Percentiles rank a stretch among this genome's conserved stretches.
Conservation (phyloP, 2,797 vertebrate genomes). For the Pangasius macronema region DNA sequence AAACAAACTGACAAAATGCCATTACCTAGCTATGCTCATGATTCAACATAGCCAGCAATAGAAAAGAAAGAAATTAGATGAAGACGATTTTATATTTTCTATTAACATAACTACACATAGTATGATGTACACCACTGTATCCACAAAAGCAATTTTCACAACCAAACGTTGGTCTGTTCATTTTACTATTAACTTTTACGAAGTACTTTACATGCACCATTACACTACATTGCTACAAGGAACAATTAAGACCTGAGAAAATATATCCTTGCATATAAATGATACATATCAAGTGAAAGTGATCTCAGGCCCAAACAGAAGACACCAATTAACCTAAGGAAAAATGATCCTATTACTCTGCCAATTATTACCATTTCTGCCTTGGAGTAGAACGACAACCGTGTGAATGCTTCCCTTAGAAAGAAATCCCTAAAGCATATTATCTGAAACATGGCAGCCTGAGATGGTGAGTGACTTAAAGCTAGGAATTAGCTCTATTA, state of each 20-base stretch:
- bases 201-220: conserved; percentile 4
- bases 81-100: neutral
- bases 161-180: neutral
- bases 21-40: neutral
- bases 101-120: neutral
- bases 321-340: neutral
- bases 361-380: neutral
- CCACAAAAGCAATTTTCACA: neutral
- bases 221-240: neutral
- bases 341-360: neutral
- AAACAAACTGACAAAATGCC: neutral
- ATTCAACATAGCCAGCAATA: neutral
- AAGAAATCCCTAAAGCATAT: neutral
- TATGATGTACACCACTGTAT: neutral
- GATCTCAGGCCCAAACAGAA: neutral
- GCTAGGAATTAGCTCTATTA: neutral
- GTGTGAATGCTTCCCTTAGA: neutral
- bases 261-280: conserved; percentile 7
- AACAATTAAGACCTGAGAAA: conserved; percentile 6
- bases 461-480: neutral
- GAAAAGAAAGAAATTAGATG: neutral
- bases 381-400: neutral
- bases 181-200: neutral
- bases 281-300: neutral
- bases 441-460: neutral